Conservation (phyloP, 2,113 vertebrate genomes). For the Rafetus swinhoei region DNA sequence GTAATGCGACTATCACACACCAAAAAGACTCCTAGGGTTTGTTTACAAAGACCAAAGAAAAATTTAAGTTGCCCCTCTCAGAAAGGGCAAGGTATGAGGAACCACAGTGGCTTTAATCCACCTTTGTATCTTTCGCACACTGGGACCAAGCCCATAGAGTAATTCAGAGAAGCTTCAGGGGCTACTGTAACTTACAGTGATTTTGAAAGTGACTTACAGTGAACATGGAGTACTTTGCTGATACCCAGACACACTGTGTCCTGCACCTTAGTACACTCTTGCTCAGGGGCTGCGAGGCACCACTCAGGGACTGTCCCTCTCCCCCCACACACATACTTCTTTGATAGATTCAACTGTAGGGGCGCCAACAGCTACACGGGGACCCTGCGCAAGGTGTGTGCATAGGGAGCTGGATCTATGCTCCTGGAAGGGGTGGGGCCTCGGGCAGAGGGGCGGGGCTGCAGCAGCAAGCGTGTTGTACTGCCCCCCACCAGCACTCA, state of each 20-base stretch:
- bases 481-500: too few relatives aligned
- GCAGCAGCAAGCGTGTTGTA: too few relatives aligned
- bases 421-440: too few relatives aligned
- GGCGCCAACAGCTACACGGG: too few relatives aligned
- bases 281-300: neutral
- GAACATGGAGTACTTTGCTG: neutral
- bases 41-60: neutral
- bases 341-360: too few relatives aligned
- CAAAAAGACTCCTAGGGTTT: neutral
- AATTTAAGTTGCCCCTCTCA: neutral
- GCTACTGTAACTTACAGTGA: fast-evolving
- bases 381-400: too few relatives aligned
- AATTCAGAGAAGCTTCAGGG: neutral
- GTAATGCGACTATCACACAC: neutral
- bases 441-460: too few relatives aligned
- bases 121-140: neutral
- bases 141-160: fast-evolving
- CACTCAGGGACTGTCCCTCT: neutral
- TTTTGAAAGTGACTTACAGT: neutral
- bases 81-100: neutral
- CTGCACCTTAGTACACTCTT: neutral
- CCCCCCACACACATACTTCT: too few relatives aligned
- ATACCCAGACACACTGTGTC: neutral
- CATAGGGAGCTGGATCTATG: too few relatives aligned
- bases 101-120: fast-evolving